Evolutionary conservation across 2,888 invertebrate species (phyloP).

Genomic region (Pocota personata): DNA sequence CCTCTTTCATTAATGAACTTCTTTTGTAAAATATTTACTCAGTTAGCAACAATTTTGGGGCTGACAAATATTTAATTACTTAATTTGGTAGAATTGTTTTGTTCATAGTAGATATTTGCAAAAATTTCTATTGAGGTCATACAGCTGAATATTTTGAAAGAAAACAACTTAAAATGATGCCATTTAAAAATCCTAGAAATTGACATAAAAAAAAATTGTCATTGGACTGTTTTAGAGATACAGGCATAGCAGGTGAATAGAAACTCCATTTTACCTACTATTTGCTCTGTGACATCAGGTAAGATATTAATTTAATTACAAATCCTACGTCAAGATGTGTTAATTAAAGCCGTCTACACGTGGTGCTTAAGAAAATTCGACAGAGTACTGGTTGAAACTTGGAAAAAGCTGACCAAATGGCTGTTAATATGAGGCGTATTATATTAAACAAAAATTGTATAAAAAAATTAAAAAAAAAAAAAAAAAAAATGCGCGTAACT

Average conservation of each 20-base stretch:
- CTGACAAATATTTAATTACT: slow-evolving; percentile 17
- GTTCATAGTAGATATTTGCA: background rate
- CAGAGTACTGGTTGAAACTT: background rate
- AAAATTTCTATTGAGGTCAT: background rate
- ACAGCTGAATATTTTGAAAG: background rate
- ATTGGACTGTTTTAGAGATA: background rate
- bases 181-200: background rate
- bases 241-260: background rate
- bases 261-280: background rate
- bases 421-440: background rate
- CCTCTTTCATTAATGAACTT: slow-evolving; percentile 15
- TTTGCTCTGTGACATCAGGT: background rate
- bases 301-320: background rate
- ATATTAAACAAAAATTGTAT: background rate
- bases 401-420: background rate
- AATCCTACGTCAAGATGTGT: background rate
- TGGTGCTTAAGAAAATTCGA: background rate
- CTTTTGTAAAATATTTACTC: background rate
- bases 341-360: background rate
- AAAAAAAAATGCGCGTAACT: background rate
- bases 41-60: slow-evolving; percentile 12
- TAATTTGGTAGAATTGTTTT: slow-evolving; percentile 1
- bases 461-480: background rate
- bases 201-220: background rate
- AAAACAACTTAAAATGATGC: background rate